Base-by-base conservation (phyloP, 2,888 invertebrate genomes). In the Amphimallon solstitiale region DNA sequence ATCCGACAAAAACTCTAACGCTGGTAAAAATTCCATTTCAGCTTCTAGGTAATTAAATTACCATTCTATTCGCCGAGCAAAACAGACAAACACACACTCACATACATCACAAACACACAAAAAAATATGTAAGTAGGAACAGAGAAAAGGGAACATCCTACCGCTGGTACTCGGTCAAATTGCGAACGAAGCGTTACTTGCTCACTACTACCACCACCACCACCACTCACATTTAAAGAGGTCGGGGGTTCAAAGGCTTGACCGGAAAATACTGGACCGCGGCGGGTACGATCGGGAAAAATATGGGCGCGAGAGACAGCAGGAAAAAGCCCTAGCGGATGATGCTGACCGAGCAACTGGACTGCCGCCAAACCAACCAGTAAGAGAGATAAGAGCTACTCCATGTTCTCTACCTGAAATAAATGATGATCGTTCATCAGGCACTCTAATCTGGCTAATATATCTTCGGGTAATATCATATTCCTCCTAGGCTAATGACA, bases 291-390 rank as follows among this genome's bases (percentile, higher is more conserved):
- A 17, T 43, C 43, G 15, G 43, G 17, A 43, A 43, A 43, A 15
- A 43, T 43, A 43, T 43, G 17, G 15, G 15, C 7, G 15, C 17
- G 43, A 15, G 14, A 43, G 43, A 15, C 43, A 14, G 43, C 17
- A 14, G 14, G 17, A 14, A 48, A 48, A 48, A 48, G 23, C 48
- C n/a, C n/a, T n/a, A n/a, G n/a, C 12, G 21, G 21, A 23, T 5
- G 59, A 29, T 52, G 68, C 68, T 68, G 68, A 68, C 52, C 70
- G 66, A 65, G 69, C 67, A 48, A 66, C 70, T 74, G 74, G 72
- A 73, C 67, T 64, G 60, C 65, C 64, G 72, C 73, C 73, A 74
- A 73, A 69, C 72, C 72, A 64, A 72, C 40, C 2, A 9, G 14
- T 7, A 5, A 5, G 9, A 29, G 9, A 29, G 29, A 29, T 5